A percentile compares a stretch with the other conserved stretches of the same genome.
These are phyloP conservation scores for Castor canadensis DNA, from an alignment of 2,113 vertebrate species.

Conservation along the genomic window DNA sequence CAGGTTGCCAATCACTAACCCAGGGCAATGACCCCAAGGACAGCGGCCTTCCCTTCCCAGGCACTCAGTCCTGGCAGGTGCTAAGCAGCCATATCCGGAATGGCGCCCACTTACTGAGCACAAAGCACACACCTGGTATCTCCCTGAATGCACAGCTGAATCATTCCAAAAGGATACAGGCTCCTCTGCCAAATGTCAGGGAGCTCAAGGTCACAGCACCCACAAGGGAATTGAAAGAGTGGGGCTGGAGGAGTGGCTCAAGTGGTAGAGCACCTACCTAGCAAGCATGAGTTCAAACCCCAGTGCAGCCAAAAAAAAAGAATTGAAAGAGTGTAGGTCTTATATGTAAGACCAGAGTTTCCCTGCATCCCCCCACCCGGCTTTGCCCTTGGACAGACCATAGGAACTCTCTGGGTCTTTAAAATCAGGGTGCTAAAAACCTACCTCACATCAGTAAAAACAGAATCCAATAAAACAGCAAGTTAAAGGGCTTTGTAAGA, in stretches of 20 bases:
- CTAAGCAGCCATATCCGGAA: background rate
- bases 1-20: background rate
- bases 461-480: background rate
- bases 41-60: background rate
- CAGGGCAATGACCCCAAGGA: background rate
- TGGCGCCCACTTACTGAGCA: background rate
- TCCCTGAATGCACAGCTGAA: background rate
- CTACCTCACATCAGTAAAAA: background rate
- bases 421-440: background rate
- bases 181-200: background rate
- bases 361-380: background rate
- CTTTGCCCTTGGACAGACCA: background rate
- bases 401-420: background rate
- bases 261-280: too few species aligned
- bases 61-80: background rate
- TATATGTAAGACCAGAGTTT: background rate
- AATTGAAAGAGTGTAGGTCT: background rate
- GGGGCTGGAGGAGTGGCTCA: too few species aligned
- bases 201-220: background rate
- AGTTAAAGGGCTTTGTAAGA: background rate
- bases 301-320: too few species aligned
- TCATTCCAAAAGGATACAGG: background rate
- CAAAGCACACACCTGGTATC: background rate
- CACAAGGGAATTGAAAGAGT: too few species aligned
- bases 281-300: too few species aligned